These are phyloP conservation scores for Rhea pennata DNA, from an alignment of 2,113 vertebrate genomes.

Conservation along the genomic window DNA sequence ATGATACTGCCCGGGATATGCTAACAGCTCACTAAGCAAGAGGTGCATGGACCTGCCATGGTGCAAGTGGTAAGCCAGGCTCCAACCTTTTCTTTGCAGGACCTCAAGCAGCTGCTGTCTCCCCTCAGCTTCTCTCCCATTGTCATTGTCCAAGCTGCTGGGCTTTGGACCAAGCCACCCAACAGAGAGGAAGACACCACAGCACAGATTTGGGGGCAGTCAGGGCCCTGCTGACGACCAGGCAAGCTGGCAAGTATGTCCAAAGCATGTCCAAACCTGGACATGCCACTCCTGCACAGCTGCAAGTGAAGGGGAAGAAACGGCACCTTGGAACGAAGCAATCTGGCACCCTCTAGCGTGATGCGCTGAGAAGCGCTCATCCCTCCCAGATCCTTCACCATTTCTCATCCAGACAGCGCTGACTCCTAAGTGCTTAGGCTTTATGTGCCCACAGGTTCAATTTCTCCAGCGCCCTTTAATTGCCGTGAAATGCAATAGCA, in stretches of 20 bases:
- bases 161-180: not conserved
- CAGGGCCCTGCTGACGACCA: not conserved
- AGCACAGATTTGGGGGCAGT: accelerated
- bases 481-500: constrained; percentile 8
- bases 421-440: not conserved
- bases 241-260: too few species aligned
- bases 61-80: accelerated
- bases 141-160: not conserved
- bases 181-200: not conserved
- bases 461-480: not conserved
- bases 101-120: not conserved
- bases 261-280: not conserved
- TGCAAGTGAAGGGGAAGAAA: not conserved
- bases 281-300: not conserved
- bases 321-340: constrained; percentile 18
- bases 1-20: not conserved
- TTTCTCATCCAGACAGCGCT: not conserved
- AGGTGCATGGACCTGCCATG: accelerated
- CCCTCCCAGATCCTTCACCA: not conserved
- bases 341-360: constrained; percentile 69
- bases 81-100: accelerated
- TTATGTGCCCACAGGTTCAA: not conserved
- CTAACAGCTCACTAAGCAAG: not conserved
- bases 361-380: not conserved
- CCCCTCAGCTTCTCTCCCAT: not conserved